phyloP scores from a whole-genome alignment of 1,140 invertebrate species.

The Sycophaga agraensis region DNA sequence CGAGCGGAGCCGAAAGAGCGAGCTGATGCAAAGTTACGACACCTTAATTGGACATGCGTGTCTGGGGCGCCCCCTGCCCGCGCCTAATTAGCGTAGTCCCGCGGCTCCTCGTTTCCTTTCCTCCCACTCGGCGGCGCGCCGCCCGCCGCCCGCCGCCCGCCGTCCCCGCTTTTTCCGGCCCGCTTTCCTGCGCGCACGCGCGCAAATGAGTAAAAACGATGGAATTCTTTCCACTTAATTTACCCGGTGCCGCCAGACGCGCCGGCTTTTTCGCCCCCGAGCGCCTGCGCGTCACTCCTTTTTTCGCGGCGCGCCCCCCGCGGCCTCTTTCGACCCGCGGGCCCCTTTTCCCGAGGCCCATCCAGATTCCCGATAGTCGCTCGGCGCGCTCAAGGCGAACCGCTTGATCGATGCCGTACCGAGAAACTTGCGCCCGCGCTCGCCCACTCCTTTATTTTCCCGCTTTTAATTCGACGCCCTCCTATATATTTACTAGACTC shows the following conservation, averaged over 20 bases:
- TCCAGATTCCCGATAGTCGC: constrained; percentile 13
- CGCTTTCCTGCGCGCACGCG: neutral
- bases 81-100: constrained; percentile 45
- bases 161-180: neutral
- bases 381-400: constrained; percentile 4
- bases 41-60: constrained; percentile 47
- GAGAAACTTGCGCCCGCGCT: neutral
- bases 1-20: constrained; percentile 34
- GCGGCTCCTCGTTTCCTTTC: constrained; percentile 28
- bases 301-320: neutral
- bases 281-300: neutral
- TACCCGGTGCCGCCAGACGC: constrained; percentile 8
- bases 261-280: neutral
- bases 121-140: too few species aligned
- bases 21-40: constrained; percentile 43
- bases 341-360: too few species aligned
- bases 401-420: constrained; percentile 8
- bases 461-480: too few species aligned
- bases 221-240: constrained; percentile 36
- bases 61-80: constrained; percentile 31
- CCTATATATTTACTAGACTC: too few species aligned
- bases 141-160: too few species aligned
- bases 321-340: neutral
- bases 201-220: constrained; percentile 41
- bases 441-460: neutral